A percentile compares a stretch with the other conserved stretches of the same genome.
phyloP scores from a whole-genome alignment of 2,113 vertebrate genomes.

The Ondatra zibethicus region DNA sequence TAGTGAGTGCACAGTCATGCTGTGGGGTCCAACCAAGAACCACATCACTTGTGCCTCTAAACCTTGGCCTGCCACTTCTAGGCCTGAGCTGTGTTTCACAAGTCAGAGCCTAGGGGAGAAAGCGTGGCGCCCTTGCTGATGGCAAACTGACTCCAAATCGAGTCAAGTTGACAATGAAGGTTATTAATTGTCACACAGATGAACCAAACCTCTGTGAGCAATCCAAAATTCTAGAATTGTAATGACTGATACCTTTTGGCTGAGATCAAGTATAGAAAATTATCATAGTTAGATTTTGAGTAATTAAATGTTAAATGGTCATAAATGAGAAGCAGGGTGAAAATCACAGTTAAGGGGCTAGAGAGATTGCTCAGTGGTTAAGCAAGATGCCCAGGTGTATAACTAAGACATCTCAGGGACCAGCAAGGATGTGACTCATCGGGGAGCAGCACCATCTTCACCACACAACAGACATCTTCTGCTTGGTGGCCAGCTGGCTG shows the following conservation, averaged over 20 bases:
- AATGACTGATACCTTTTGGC: neutral
- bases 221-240: neutral
- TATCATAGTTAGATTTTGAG: neutral
- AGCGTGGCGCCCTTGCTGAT: neutral
- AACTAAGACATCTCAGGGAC: no score
- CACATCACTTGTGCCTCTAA: neutral
- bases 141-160: neutral
- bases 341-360: neutral
- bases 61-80: neutral
- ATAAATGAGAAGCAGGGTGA: neutral
- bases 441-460: fast-evolving
- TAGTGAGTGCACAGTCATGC: neutral
- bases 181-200: neutral
- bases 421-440: neutral
- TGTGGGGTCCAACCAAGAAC: neutral
- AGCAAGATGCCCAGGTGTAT: neutral
- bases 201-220: neutral
- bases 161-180: neutral
- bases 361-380: neutral
- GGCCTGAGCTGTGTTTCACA: no score
- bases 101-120: neutral
- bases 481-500: fast-evolving
- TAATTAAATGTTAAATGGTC: neutral
- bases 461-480: neutral
- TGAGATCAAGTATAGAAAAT: neutral